phyloP scores from a whole-genome alignment of 2,797 vertebrate genomes.

The Spinus pinus region DNA sequence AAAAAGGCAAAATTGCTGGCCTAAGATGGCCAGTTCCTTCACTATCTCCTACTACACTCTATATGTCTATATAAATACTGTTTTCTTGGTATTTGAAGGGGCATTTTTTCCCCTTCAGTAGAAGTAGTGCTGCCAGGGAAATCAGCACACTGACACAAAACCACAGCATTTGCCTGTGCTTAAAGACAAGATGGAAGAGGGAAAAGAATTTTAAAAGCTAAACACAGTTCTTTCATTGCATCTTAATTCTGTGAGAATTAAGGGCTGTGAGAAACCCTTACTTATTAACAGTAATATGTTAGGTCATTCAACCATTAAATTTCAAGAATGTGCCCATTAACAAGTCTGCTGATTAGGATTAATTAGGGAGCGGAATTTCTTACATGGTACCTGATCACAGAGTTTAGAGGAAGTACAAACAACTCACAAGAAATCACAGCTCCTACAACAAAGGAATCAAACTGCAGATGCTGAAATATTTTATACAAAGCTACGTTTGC shows the following conservation, averaged over 20 bases:
- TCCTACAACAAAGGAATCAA: not conserved
- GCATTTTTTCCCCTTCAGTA: not conserved
- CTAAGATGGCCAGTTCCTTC: not conserved
- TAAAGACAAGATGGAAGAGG: not conserved
- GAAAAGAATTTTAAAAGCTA: not conserved
- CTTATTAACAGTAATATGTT: not conserved
- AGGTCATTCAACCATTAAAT: not conserved
- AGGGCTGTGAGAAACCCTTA: not conserved
- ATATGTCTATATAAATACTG: not conserved
- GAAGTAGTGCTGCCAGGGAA: not conserved
- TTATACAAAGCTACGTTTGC: not conserved
- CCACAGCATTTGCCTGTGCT: not conserved
- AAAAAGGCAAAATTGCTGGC: not conserved
- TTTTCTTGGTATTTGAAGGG: not conserved
- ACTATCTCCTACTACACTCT: not conserved
- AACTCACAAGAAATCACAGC: not conserved
- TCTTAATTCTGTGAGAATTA: not conserved
- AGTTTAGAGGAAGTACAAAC: not conserved
- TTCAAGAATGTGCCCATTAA: not conserved
- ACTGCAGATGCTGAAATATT: not conserved
- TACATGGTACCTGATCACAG: not conserved
- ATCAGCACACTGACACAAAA: not conserved
- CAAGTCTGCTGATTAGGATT: conserved; percentile 15
- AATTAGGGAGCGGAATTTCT: not conserved
- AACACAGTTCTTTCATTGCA: not conserved